Evolutionary conservation across 2,888 invertebrate genomes (phyloP).

Genomic region (Linyphia triangularis): DNA sequence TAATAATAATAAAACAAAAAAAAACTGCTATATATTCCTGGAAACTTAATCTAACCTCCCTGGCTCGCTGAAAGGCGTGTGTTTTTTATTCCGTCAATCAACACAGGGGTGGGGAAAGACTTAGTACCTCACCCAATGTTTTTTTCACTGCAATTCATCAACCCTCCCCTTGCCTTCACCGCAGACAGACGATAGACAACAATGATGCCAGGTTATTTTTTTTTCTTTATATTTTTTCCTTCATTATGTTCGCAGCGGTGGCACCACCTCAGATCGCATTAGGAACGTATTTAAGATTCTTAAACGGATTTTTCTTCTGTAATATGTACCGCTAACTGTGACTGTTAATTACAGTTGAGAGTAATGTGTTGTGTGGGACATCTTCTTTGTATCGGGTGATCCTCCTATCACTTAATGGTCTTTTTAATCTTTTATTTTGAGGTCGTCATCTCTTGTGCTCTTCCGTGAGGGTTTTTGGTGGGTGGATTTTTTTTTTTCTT

Average conservation of each 20-base stretch:
- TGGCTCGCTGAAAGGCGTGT: slow-evolving; percentile 9
- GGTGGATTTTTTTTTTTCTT: not conserved
- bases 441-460: not conserved
- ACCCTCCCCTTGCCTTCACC: not conserved
- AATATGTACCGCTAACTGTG: slow-evolving; percentile 28
- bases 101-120: slow-evolving; percentile 11
- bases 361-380: slow-evolving; percentile 12
- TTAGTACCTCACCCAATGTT: slow-evolving; percentile 5
- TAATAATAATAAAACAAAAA: too few species aligned
- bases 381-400: slow-evolving; percentile 20
- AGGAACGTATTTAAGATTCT: slow-evolving; percentile 35
- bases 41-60: not conserved
- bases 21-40: not conserved
- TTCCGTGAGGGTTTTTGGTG: not conserved
- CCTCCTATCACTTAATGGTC: slow-evolving; percentile 55
- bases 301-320: slow-evolving; percentile 24
- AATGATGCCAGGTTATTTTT: slow-evolving; percentile 23
- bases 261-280: slow-evolving; percentile 50
- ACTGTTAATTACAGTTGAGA: slow-evolving; percentile 47
- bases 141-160: slow-evolving; percentile 11
- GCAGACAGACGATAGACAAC: slow-evolving; percentile 61
- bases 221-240: not conserved
- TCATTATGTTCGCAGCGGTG: slow-evolving; percentile 31
- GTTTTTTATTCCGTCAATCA: slow-evolving; percentile 19
- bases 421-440: not conserved